Base-by-base conservation (phyloP, 2,113 vertebrate species). In the Hippocampus mohnikei region DNA sequence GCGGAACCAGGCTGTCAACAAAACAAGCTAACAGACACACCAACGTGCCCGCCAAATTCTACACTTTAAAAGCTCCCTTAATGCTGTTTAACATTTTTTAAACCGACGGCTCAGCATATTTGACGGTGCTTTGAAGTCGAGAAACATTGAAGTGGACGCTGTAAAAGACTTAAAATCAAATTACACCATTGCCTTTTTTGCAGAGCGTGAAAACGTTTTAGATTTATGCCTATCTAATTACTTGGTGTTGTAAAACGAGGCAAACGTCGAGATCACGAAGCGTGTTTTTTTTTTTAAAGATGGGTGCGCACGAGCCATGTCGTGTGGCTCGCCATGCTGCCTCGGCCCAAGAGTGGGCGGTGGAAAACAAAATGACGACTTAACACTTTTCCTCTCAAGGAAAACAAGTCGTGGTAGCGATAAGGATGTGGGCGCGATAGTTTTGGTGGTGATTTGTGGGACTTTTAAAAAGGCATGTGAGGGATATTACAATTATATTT, bases 261-360 rank as follows among this genome's bases (percentile, higher is more conserved):
- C 67, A 64, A 62, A 67, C 74, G 67, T 83, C 81, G 85, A 83
- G 79, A 62, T 72, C 67, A 73, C 80, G 77, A 72, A 81, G 67
- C 81, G 16, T 27, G 1, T 12, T 2, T 25, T 56, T 56, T n/a
- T 21, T 46, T 86, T 64, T 81, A 87, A 91, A 90, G 89, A 91
- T 91, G 90, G 90, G 88, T 88, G 90, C 88, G 88, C 86, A 90
- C 69, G 85, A 84, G 87, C 84, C 86, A 85, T 84, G 86, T 89
- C 86, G 87, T 87, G 87, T 85, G 85, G 84, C 80, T 41, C 87
- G 90, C 90, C 90, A 91, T 89, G 90, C 90, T 90, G 87, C 84
- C 90, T 88, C 69, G 10, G 69, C 76, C 48, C 72, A 78, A 87
- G 58, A 33, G 90, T 90, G 88, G 88, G 90, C 85, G 88, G 81